These are phyloP conservation scores for Lacanobia wlatinum DNA, from an alignment of 2,888 invertebrate species.

Conservation along the genomic window DNA sequence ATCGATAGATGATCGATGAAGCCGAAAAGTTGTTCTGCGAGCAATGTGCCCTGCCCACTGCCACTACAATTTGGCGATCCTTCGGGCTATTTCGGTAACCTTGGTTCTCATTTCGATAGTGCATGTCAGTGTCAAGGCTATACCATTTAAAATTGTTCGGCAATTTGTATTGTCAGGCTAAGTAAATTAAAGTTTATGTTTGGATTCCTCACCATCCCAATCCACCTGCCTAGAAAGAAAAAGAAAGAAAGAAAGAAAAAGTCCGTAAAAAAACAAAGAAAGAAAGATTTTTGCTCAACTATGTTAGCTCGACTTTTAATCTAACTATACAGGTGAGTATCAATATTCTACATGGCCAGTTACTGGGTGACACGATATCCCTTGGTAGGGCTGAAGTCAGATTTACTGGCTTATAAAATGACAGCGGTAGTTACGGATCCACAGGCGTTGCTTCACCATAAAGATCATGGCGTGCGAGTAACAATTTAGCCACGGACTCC, in stretches of 20 bases:
- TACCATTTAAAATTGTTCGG: background rate
- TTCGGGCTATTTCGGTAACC: too few relatives aligned
- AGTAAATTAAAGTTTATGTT: background rate
- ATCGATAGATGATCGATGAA: too few relatives aligned
- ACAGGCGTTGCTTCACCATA: background rate
- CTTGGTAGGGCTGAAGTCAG: background rate
- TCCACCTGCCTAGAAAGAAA: background rate
- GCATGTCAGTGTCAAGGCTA: background rate
- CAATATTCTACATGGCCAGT: background rate
- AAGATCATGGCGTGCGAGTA: background rate
- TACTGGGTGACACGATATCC: too few relatives aligned
- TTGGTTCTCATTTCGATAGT: background rate
- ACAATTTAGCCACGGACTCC: too few relatives aligned
- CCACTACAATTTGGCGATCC: too few relatives aligned
- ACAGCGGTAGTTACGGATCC: background rate
- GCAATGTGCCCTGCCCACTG: too few relatives aligned
- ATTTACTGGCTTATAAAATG: background rate
- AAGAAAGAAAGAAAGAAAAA: too few relatives aligned
- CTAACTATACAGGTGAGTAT: background rate
- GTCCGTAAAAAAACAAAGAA: too few relatives aligned
- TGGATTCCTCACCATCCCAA: background rate
- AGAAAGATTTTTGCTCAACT: too few relatives aligned
- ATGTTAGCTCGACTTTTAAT: too few relatives aligned
- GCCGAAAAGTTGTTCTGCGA: too few relatives aligned
- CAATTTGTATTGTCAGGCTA: too few relatives aligned